phyloP scores from a whole-genome alignment of 2,888 invertebrate species.

The Selenia dentaria region DNA sequence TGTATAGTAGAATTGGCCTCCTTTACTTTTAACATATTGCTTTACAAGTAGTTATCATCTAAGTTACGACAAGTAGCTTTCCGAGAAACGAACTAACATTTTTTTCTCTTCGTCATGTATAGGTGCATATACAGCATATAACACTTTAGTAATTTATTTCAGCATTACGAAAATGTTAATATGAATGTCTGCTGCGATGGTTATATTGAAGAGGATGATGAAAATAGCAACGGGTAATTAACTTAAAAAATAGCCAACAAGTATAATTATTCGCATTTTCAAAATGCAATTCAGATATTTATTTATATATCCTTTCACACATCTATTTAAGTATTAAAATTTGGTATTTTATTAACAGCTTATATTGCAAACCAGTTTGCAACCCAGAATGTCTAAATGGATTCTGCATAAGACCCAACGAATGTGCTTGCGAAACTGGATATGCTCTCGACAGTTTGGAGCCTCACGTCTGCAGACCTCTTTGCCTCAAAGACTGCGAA shows the following conservation, averaged over 20 bases:
- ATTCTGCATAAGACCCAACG: conserved; percentile 37
- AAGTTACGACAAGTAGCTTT: no score
- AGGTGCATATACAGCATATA: no score
- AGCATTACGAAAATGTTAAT: conserved; percentile 33
- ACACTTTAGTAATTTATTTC: conserved; percentile 20
- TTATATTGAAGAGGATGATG: conserved; percentile 28
- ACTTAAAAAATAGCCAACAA: neutral
- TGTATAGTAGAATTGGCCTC: no score
- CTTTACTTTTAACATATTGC: no score
- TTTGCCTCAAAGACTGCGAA: conserved; percentile 36
- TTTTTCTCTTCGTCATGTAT: no score
- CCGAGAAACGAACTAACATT: no score
- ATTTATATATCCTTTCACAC: no score
- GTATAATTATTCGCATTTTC: no score
- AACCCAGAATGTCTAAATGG: conserved; percentile 37
- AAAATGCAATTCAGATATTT: no score
- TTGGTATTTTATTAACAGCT: no score
- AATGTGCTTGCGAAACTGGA: conserved; percentile 37
- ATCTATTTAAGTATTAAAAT: no score
- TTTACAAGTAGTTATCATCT: no score
- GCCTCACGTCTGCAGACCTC: conserved; percentile 27
- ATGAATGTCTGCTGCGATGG: conserved; percentile 38
- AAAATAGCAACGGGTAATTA: conserved; percentile 26
- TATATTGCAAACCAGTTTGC: conserved; percentile 38
- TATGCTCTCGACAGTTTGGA: conserved; percentile 27